Evolutionary conservation across 2,797 vertebrate species (phyloP).

Genomic region (Malurus splendens): DNA sequence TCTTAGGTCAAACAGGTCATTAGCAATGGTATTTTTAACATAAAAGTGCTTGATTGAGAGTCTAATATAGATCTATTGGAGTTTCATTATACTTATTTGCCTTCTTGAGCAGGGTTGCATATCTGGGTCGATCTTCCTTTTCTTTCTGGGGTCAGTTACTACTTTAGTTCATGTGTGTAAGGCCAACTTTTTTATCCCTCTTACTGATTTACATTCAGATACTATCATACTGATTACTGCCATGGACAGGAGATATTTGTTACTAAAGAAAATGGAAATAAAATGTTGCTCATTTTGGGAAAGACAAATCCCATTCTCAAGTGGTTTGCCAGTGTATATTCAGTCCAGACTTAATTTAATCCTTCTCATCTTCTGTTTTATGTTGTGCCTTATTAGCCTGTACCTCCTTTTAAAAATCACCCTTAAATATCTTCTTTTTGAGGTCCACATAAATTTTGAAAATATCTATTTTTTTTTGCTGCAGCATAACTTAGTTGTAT

Average conservation of each 20-base stretch:
- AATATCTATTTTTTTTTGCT: background rate
- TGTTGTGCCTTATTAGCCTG: background rate
- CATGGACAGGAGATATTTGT: background rate
- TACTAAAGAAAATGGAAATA: background rate
- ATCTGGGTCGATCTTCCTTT: background rate
- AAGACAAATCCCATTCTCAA: background rate
- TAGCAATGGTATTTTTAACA: background rate
- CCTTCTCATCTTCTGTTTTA: background rate
- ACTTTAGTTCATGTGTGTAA: background rate
- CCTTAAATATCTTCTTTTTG: background rate
- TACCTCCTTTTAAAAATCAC: background rate
- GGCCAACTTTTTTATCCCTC: background rate
- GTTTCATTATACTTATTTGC: background rate
- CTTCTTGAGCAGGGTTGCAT: background rate
- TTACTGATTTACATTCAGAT: background rate
- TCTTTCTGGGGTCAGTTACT: background rate
- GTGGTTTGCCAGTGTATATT: background rate
- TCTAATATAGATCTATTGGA: background rate
- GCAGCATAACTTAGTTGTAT: background rate
- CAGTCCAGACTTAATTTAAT: background rate
- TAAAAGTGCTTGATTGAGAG: background rate
- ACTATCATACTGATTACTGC: background rate
- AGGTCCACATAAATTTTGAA: background rate
- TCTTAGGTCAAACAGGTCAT: background rate
- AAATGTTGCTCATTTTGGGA: background rate